Evolutionary conservation across 1,140 invertebrate genomes (phyloP).

Genomic region (Drosophila equinoxialis): DNA sequence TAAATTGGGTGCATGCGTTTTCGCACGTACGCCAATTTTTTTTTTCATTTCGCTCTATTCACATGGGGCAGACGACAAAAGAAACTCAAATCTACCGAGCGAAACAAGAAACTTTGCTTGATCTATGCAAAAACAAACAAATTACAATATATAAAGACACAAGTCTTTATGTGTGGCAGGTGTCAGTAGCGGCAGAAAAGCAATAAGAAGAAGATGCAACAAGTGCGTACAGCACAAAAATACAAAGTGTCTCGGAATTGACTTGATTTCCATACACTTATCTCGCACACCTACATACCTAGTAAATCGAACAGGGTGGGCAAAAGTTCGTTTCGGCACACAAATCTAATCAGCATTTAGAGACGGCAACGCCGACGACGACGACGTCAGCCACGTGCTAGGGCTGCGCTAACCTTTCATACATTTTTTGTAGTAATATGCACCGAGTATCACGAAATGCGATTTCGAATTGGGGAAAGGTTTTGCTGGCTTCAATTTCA

Average conservation of each 20-base stretch:
- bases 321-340: neutral
- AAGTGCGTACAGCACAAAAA: neutral
- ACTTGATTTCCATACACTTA: neutral
- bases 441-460: neutral
- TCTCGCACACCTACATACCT: neutral
- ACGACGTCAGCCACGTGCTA: neutral
- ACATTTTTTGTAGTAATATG: neutral
- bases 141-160: no score
- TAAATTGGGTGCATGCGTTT: slow-evolving; percentile 76
- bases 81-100: slow-evolving; percentile 3
- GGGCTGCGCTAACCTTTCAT: neutral
- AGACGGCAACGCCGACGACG: neutral
- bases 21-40: slow-evolving; percentile 80
- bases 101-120: neutral
- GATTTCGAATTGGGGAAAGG: neutral
- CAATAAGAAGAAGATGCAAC: no score
- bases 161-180: neutral
- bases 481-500: no score
- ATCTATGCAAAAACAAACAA: no score
- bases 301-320: neutral
- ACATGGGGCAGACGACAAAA: slow-evolving; percentile 42
- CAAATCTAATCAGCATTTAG: slow-evolving; percentile 3
- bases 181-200: no score
- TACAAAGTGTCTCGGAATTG: neutral
- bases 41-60: slow-evolving; percentile 13